These are phyloP conservation scores for Mythimna pallens DNA, from an alignment of 2,888 invertebrate genomes.

Conservation along the genomic window DNA sequence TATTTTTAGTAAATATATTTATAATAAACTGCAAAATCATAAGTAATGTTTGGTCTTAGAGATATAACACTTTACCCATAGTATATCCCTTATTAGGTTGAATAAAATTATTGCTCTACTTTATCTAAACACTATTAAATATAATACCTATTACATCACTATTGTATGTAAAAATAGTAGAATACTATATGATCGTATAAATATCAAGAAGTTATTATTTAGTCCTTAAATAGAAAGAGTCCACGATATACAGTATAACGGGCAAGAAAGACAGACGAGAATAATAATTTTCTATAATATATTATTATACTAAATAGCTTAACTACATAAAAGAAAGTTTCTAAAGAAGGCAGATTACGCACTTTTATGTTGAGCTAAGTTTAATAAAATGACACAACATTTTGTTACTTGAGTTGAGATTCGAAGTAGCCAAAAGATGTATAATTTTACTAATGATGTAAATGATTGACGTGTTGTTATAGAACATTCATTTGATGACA, in stretches of 20 bases:
- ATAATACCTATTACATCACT: constrained; percentile 41
- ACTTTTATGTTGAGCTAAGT: constrained; percentile 50
- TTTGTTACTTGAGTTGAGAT: neutral
- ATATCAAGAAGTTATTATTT: constrained; percentile 60
- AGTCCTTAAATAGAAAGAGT: constrained; percentile 41
- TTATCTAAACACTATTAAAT: constrained; percentile 46
- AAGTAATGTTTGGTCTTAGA: constrained; percentile 43
- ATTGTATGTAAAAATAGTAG: constrained; percentile 49
- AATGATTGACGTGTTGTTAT: neutral
- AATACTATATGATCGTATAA: constrained; percentile 48
- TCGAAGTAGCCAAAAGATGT: constrained; percentile 5
- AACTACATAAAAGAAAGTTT: constrained; percentile 49
- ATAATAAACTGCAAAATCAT: constrained; percentile 27
- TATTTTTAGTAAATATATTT: neutral
- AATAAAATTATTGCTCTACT: constrained; percentile 57
- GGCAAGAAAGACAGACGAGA: constrained; percentile 55
- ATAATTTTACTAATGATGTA: neutral
- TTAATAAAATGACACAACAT: neutral
- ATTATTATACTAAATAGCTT: constrained; percentile 57
- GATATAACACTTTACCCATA: constrained; percentile 27
- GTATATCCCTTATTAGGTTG: constrained; percentile 37
- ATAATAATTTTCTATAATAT: constrained; percentile 60
- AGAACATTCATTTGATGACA: neutral
- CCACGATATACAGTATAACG: constrained; percentile 42
- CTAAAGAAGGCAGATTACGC: constrained; percentile 44